Evolutionary conservation across 2,797 vertebrate genomes (phyloP).

Genomic region (Eulemur albifrons): DNA sequence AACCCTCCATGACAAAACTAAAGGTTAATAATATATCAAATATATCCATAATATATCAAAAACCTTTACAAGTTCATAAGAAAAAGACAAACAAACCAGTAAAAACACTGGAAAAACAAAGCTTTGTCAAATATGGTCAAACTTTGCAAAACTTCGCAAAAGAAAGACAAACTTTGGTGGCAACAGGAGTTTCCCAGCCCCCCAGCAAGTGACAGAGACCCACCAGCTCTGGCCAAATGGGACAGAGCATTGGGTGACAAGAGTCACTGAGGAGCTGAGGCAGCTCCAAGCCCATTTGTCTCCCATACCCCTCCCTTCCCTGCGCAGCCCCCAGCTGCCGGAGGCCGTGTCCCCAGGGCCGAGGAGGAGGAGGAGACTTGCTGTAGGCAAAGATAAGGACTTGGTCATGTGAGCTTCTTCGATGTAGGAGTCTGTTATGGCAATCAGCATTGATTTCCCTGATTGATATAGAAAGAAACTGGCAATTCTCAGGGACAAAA

Average conservation of each 20-base stretch:
- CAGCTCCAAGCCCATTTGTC: not conserved
- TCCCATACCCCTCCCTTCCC: not conserved
- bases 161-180: not conserved
- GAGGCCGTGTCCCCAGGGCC: too few species aligned
- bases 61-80: not conserved
- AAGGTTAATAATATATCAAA: not conserved
- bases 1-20: not conserved
- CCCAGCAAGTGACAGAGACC: not conserved
- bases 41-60: not conserved
- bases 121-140: not conserved
- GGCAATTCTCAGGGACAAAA: not conserved
- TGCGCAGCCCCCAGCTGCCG: rapidly evolving
- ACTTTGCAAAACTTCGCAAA: not conserved
- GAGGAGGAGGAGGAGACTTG: not conserved
- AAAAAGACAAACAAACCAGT: not conserved
- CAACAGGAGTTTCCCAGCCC: not conserved
- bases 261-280: not conserved
- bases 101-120: not conserved
- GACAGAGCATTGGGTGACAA: not conserved
- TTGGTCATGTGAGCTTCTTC: not conserved
- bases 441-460: not conserved
- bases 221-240: not conserved
- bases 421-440: not conserved
- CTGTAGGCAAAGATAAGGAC: not conserved
- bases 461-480: not conserved